Percentiles rank a stretch among this genome's conserved stretches.
Evolutionary conservation across 1,140 invertebrate genomes (phyloP).

Genomic region (Calliphora vicina): DNA sequence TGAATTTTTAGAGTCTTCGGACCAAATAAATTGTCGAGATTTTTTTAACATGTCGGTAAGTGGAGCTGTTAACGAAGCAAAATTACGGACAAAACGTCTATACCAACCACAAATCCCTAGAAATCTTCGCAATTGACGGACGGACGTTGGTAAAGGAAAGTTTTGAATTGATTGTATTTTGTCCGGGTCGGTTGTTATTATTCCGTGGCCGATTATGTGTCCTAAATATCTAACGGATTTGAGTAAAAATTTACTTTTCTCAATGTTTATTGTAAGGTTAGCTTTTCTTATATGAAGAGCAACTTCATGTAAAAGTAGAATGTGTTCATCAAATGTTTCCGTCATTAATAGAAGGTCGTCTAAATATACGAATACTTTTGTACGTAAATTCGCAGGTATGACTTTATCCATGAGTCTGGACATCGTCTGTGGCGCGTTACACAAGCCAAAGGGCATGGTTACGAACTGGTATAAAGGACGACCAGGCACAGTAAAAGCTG

Average conservation of each 20-base stretch:
- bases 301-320: slow-evolving; percentile 13
- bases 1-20: not conserved
- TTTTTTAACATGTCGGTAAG: not conserved
- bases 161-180: not conserved
- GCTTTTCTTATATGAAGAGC: not conserved
- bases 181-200: slow-evolving; percentile 1
- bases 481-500: slow-evolving; percentile 63
- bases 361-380: not conserved
- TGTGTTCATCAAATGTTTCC: slow-evolving; percentile 37
- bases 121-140: not conserved
- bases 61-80: not conserved
- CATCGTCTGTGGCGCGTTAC: slow-evolving; percentile 25
- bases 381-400: no score
- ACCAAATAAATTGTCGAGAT: slow-evolving; percentile 12
- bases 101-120: slow-evolving; percentile 11
- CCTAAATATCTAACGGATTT: not conserved
- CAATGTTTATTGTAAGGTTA: slow-evolving; percentile 25
- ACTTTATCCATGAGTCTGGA: no score
- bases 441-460: slow-evolving; percentile 29
- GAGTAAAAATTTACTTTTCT: slow-evolving; percentile 61
- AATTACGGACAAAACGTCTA: not conserved
- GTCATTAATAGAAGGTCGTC: slow-evolving; percentile 12
- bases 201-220: not conserved
- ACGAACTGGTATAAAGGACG: slow-evolving; percentile 52
- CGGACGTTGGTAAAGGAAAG: not conserved